Evolutionary conservation across 2,888 invertebrate genomes (phyloP).

Genomic region (Cerastis rubricosa): DNA sequence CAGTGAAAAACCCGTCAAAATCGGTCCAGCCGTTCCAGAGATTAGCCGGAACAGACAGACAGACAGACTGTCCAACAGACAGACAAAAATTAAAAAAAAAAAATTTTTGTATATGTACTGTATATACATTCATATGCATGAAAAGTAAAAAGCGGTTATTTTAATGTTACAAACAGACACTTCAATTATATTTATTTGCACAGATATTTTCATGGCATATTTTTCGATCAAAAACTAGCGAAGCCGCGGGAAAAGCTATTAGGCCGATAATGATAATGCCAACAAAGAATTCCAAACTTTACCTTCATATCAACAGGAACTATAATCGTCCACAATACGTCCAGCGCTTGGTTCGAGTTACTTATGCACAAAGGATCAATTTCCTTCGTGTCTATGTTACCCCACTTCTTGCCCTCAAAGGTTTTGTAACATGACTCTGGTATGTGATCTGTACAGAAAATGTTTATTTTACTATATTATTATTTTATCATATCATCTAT

Average conservation of each 20-base stretch:
- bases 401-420: constrained; percentile 39
- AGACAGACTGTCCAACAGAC: too few species aligned
- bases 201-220: too few species aligned
- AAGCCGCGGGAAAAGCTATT: not conserved
- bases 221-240: not conserved
- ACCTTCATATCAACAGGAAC: constrained; percentile 67
- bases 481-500: too few species aligned
- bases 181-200: too few species aligned
- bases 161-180: too few species aligned
- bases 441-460: constrained; percentile 64
- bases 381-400: constrained; percentile 52
- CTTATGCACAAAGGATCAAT: constrained; percentile 54
- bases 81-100: too few species aligned
- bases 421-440: constrained; percentile 65
- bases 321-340: constrained; percentile 71
- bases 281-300: not conserved
- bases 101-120: too few species aligned
- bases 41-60: too few species aligned
- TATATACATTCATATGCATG: too few species aligned
- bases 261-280: not conserved
- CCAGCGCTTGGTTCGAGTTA: constrained; percentile 61
- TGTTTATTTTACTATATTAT: not conserved
- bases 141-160: too few species aligned
- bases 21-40: too few species aligned
- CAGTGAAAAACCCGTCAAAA: too few species aligned